Evolutionary conservation across 1,140 invertebrate genomes (phyloP).

Genomic region (Calliopsis andreniformis): DNA sequence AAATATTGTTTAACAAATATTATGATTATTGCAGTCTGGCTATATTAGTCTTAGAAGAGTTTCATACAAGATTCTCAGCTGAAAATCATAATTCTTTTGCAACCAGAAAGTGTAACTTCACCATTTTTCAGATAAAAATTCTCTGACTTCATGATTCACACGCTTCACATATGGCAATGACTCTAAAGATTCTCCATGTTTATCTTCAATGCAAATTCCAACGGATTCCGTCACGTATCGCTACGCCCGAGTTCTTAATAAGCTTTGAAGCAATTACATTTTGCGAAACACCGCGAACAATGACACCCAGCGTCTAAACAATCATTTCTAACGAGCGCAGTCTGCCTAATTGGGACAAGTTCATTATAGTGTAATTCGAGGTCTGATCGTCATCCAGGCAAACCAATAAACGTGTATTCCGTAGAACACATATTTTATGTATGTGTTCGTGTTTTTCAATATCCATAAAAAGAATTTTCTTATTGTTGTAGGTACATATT

Average conservation of each 20-base stretch:
- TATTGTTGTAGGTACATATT: too few species aligned
- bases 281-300: constrained; percentile 33
- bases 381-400: background rate
- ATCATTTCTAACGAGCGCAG: constrained; percentile 38
- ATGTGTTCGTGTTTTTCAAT: too few species aligned
- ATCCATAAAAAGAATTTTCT: too few species aligned
- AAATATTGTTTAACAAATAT: too few species aligned
- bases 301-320: constrained; percentile 13
- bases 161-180: background rate
- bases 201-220: constrained; percentile 10
- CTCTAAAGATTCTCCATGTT: background rate
- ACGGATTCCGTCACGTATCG: constrained; percentile 29
- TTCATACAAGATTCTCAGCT: too few species aligned
- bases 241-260: constrained; percentile 41
- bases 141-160: background rate
- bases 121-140: background rate
- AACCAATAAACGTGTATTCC: background rate
- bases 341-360: constrained; percentile 46
- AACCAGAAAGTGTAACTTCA: too few species aligned
- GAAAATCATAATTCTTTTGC: too few species aligned
- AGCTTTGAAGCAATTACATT: constrained; percentile 10
- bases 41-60: too few species aligned
- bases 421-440: background rate
- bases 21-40: too few species aligned
- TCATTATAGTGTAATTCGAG: constrained; percentile 18